These are phyloP conservation scores for Actinia equina DNA, from an alignment of 64 coral and sea anemone species.

Conservation along the genomic window DNA sequence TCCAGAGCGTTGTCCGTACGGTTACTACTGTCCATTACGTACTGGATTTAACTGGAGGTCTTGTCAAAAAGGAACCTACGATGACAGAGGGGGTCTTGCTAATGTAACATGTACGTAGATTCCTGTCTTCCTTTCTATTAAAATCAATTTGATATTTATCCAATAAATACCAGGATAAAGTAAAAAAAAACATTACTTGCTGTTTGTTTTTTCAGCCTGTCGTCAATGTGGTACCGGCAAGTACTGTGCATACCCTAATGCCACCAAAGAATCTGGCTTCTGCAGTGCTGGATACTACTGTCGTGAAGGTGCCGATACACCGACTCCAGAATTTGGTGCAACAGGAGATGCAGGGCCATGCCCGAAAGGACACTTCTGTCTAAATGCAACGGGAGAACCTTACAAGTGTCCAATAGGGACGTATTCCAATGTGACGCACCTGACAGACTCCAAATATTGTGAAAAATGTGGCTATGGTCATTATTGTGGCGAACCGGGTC, in stretches of 20 bases:
- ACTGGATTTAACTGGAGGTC: conserved; percentile 90
- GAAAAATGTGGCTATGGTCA: conserved; percentile 76
- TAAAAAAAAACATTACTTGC: background rate
- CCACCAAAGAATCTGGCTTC: conserved; percentile 57
- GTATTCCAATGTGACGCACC: conserved; percentile 76
- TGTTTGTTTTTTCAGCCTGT: conserved; percentile 57
- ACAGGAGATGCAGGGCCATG: conserved; percentile 84
- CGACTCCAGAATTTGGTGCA: conserved; percentile 62
- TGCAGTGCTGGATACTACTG: conserved; percentile 88
- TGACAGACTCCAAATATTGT: conserved; percentile 63
- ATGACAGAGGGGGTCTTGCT: conserved; percentile 62
- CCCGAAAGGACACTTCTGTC: conserved; percentile 83
- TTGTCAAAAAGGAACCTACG: conserved; percentile 84
- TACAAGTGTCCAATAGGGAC: conserved; percentile 80
- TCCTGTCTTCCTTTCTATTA: background rate
- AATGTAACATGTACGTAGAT: conserved; percentile 70
- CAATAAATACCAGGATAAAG: background rate
- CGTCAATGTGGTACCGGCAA: conserved; percentile 83
- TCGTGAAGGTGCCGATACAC: conserved; percentile 62
- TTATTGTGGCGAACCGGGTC: conserved; percentile 85
- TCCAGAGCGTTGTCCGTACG: conserved; percentile 75
- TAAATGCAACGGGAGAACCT: conserved; percentile 73
- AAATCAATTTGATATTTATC: too few relatives aligned
- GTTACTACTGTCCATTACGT: conserved; percentile 80
- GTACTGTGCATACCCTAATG: conserved; percentile 93